Evolutionary conservation across 2,888 invertebrate genomes (phyloP).

Genomic region (Aporophyla lueneburgensis): DNA sequence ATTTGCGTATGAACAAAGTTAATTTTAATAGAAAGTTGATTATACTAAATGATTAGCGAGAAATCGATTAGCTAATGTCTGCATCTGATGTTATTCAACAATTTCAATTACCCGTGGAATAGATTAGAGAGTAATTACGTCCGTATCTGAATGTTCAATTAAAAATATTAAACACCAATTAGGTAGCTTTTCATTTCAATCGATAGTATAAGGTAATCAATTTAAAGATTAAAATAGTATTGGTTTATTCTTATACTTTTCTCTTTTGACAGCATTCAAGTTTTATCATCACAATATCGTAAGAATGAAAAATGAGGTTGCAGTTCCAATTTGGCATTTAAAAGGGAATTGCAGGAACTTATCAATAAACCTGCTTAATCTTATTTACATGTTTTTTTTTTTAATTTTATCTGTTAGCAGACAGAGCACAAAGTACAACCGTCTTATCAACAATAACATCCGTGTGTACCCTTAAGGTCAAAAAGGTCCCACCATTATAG

Average conservation of each 20-base stretch:
- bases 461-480: slow-evolving; percentile 1
- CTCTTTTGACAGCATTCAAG: not conserved
- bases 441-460: slow-evolving; percentile 20
- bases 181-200: slow-evolving; percentile 10
- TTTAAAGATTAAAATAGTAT: slow-evolving; percentile 14
- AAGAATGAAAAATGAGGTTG: not conserved
- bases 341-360: not conserved
- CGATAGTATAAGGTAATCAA: too few relatives aligned
- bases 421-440: not conserved
- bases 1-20: too few relatives aligned
- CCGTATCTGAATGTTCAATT: slow-evolving; percentile 34
- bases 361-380: not conserved
- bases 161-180: slow-evolving; percentile 36
- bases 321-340: not conserved
- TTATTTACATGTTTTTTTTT: not conserved
- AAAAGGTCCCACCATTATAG: not conserved
- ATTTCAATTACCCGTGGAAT: slow-evolving; percentile 28
- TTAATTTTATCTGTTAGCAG: slow-evolving; percentile 5
- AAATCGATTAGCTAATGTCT: slow-evolving; percentile 36
- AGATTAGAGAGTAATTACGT: slow-evolving; percentile 43
- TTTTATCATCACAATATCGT: not conserved
- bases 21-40: slow-evolving; percentile 8
- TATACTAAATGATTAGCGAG: slow-evolving; percentile 3
- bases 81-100: slow-evolving; percentile 25
- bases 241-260: not conserved